phyloP scores from a whole-genome alignment of 2,113 vertebrate genomes.

The Indicator maculatus region DNA sequence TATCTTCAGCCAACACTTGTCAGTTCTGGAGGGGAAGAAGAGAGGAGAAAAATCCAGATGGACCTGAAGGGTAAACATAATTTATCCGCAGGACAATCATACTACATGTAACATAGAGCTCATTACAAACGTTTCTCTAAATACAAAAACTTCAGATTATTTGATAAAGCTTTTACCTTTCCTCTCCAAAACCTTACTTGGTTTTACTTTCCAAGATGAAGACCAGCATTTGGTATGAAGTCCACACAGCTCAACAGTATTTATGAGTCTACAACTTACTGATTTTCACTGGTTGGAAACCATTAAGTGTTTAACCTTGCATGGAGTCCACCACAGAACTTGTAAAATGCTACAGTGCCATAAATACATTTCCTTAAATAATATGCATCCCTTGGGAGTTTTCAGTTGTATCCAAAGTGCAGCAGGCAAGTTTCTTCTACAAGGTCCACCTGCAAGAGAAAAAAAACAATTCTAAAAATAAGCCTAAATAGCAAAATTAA shows the following conservation, averaged over 20 bases:
- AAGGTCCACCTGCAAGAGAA: slow-evolving; percentile 66
- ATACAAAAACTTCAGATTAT: not conserved
- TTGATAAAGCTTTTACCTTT: not conserved
- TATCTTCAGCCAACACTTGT: not conserved
- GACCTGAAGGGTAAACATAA: not conserved
- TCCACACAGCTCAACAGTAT: not conserved
- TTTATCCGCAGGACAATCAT: not conserved
- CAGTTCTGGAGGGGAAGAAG: not conserved
- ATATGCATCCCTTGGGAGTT: not conserved
- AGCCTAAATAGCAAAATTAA: not conserved
- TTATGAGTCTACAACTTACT: not conserved
- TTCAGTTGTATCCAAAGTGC: slow-evolving; percentile 49
- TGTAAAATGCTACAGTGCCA: slow-evolving; percentile 1
- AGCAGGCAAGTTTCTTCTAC: slow-evolving; percentile 27
- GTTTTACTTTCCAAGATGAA: not conserved
- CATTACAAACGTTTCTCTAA: not conserved
- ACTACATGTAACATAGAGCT: not conserved
- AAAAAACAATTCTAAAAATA: not conserved
- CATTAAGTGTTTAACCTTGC: not conserved
- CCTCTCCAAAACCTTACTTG: not conserved
- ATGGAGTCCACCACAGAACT: not conserved
- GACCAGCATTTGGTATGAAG: not conserved
- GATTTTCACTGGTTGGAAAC: not conserved
- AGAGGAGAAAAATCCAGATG: not conserved
- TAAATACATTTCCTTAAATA: slow-evolving; percentile 42